Conservation (phyloP, 30 jellyfish, hydroid and myxozoan species). For the Aurelia sp. region DNA sequence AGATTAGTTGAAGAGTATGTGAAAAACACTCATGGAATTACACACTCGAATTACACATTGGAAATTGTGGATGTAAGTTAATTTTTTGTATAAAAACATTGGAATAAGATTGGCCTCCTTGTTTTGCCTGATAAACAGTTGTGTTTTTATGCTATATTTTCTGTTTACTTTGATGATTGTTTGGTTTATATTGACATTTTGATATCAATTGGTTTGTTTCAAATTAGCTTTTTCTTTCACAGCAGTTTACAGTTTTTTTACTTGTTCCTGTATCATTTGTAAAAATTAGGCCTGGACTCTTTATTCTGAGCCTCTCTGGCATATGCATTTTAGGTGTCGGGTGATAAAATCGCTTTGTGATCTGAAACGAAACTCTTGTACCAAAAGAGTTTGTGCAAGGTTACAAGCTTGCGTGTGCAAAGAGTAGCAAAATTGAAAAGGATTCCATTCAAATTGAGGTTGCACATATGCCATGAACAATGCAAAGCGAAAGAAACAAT, state of each 20-base stretch:
- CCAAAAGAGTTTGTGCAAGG: no score
- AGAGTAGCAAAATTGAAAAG: no score
- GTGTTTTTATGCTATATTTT: no score
- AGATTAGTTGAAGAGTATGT: slow-evolving; percentile 66
- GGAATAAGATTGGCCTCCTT: background rate
- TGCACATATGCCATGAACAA: no score
- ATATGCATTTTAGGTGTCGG: no score
- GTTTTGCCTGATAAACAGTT: background rate
- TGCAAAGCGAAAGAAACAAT: no score
- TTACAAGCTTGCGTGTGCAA: no score
- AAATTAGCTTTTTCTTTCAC: background rate
- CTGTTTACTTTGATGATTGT: background rate
- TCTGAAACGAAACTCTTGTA: no score
- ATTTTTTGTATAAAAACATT: background rate
- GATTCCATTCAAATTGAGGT: no score
- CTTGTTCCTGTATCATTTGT: background rate
- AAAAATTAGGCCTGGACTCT: no score
- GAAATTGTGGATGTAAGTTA: slow-evolving; percentile 80
- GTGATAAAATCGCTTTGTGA: no score
- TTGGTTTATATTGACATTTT: background rate
- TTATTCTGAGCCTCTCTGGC: no score
- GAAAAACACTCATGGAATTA: slow-evolving; percentile 84
- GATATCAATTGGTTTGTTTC: background rate
- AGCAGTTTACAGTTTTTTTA: background rate
- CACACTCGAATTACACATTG: slow-evolving; percentile 76